A percentile compares a stretch with the other conserved stretches of the same genome.
Conservation (phyloP, 2,797 vertebrate genomes). For the Protosalanx chinensis region DNA sequence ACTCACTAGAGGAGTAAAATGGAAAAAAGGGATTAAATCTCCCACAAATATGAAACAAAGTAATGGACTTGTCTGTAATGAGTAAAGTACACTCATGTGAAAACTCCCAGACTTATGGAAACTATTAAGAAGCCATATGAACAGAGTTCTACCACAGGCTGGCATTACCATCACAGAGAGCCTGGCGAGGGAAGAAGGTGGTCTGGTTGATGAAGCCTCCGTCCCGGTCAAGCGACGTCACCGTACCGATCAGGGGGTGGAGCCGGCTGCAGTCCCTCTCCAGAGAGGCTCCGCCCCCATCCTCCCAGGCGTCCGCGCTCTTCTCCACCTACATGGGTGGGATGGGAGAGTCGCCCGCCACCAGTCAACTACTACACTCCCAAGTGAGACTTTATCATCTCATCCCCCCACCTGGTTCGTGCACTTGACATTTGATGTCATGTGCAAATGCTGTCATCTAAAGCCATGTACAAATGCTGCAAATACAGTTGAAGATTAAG, state of each 20-base stretch:
- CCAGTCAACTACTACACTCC: no score
- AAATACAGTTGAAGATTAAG: background rate
- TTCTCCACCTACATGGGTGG: conserved; percentile 5
- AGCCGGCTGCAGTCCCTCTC: conserved; percentile 58
- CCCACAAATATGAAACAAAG: background rate
- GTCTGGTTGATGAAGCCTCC: conserved; percentile 85
- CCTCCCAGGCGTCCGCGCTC: conserved; percentile 67
- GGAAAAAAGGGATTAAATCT: background rate
- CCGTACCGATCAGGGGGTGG: conserved; percentile 80
- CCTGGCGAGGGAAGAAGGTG: conserved; percentile 77
- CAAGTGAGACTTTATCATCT: no score
- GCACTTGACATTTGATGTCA: no score
- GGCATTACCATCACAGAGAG: conserved; percentile 81
- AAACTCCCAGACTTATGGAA: background rate
- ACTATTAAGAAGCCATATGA: background rate
- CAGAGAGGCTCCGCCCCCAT: conserved; percentile 35
- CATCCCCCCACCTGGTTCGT: no score
- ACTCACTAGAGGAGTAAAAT: no score
- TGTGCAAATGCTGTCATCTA: no score
- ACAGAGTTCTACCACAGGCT: background rate
- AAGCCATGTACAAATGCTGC: no score
- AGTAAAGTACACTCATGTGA: background rate
- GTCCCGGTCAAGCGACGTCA: conserved; percentile 77
- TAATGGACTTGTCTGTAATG: background rate
- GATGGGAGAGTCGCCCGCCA: background rate